Evolutionary conservation across 2,888 invertebrate species (phyloP).

Genomic region (Andrena dorsata): DNA sequence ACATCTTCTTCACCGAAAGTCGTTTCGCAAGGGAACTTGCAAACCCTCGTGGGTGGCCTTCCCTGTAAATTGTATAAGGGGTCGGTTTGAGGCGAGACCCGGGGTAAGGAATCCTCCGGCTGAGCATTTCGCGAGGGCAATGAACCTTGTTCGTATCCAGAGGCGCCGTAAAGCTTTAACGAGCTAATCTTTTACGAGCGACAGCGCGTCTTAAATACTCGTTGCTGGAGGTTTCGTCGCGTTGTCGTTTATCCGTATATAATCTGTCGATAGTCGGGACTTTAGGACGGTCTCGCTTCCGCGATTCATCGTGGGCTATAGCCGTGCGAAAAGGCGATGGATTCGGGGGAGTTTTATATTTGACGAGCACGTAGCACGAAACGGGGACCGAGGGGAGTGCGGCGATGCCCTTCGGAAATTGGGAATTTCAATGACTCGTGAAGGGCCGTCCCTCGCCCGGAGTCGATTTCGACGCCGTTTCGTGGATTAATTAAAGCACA

Average conservation of each 20-base stretch:
- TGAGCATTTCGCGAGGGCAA: conserved; percentile 53
- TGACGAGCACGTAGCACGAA: conserved; percentile 72
- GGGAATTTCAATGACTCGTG: conserved; percentile 64
- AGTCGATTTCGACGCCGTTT: conserved; percentile 28
- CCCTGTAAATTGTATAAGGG: conserved; percentile 64
- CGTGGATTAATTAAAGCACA: not conserved
- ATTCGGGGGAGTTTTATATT: conserved; percentile 72
- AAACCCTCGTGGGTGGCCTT: conserved; percentile 40
- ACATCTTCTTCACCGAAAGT: conserved; percentile 50
- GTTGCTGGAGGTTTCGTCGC: conserved; percentile 20
- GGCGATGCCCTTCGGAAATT: conserved; percentile 63
- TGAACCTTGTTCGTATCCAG: conserved; percentile 50
- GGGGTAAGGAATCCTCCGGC: conserved; percentile 28
- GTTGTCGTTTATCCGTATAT: conserved; percentile 9
- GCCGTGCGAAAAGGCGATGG: conserved; percentile 53
- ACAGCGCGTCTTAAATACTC: conserved; percentile 22
- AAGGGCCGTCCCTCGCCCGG: conserved; percentile 11
- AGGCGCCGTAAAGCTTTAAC: conserved; percentile 59
- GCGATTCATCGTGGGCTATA: not conserved
- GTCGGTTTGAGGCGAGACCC: conserved; percentile 25
- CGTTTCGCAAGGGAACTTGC: conserved; percentile 53
- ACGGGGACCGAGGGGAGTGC: conserved; percentile 63
- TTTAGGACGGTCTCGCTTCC: conserved; percentile 1
- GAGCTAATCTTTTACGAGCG: conserved; percentile 59
- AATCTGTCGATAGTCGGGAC: conserved; percentile 38